These are phyloP conservation scores for Thinocorus orbignyianus DNA, from an alignment of 2,113 vertebrate genomes.

Conservation along the genomic window DNA sequence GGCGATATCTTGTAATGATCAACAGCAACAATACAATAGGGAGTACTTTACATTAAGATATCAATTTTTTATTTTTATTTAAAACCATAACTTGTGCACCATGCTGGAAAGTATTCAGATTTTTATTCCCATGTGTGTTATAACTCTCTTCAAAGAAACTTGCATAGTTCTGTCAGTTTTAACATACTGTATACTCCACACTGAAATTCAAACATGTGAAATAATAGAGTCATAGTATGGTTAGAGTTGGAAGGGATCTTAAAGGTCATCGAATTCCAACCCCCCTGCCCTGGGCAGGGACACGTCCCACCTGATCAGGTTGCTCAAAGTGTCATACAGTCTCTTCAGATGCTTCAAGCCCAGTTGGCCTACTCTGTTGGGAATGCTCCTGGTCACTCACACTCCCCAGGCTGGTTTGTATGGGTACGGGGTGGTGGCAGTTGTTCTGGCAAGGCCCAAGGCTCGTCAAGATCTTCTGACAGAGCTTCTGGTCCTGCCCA, in stretches of 20 bases:
- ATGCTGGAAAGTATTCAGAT: not conserved
- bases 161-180: not conserved
- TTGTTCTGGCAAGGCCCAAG: not conserved
- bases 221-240: not conserved
- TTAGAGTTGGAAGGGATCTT: not conserved
- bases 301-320: not conserved
- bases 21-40: not conserved
- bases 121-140: not conserved
- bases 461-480: not conserved
- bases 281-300: not conserved
- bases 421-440: not conserved
- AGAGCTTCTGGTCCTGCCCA: not conserved
- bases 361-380: not conserved
- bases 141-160: not conserved
- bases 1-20: not conserved
- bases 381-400: not conserved
- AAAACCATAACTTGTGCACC: not conserved
- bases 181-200: not conserved
- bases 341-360: not conserved
- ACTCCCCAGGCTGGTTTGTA: not conserved
- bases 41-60: not conserved
- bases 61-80: not conserved
- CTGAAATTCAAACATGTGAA: not conserved
- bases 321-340: not conserved
- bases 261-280: not conserved